Conservation (phyloP, 35 echinoderm and acorn worm genomes). For the Heliocidaris erythrogramma region DNA sequence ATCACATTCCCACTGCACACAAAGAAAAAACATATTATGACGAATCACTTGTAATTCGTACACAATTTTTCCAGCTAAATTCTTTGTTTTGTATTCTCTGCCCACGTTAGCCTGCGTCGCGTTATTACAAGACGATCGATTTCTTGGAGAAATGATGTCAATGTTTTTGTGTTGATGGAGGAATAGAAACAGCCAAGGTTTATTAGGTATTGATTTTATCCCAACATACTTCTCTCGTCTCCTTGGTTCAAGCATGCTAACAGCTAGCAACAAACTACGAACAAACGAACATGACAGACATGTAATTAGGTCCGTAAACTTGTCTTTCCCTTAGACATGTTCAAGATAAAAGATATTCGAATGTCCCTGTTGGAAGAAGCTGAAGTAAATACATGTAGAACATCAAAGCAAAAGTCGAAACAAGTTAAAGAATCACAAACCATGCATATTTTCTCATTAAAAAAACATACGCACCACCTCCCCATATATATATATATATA, state of each 20-base stretch:
- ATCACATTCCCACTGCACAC: neutral
- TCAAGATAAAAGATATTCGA: no score
- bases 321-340: no score
- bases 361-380: no score
- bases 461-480: no score
- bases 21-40: neutral
- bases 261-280: neutral
- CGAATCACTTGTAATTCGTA: neutral
- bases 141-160: constrained; percentile 2
- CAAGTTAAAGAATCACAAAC: no score
- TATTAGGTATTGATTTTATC: constrained; percentile 6
- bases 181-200: constrained; percentile 16
- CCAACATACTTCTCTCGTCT: neutral
- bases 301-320: neutral
- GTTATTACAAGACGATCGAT: constrained; percentile 10
- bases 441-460: no score
- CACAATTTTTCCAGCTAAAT: neutral
- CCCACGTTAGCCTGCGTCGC: neutral
- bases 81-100: neutral
- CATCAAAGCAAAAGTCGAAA: no score
- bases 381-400: no score
- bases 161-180: constrained; percentile 14
- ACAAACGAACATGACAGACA: neutral
- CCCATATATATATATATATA: no score
- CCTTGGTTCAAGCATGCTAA: neutral